phyloP scores from a whole-genome alignment of 2,113 vertebrate genomes.

The Cryptomyrus ogoouensis region DNA sequence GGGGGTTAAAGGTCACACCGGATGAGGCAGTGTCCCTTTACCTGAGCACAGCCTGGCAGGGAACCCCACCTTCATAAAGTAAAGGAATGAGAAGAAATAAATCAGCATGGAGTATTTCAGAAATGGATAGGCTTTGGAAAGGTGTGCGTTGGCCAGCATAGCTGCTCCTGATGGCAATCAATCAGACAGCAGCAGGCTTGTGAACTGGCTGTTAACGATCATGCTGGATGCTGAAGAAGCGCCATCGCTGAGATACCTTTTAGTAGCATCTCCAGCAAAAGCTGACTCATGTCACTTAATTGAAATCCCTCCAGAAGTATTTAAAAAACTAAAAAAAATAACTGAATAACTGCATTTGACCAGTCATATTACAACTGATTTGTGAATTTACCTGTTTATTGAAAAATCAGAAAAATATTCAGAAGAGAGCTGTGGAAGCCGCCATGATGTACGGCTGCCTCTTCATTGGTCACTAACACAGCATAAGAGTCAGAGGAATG shows the following conservation, averaged over 20 bases:
- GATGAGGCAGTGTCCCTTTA: conserved; percentile 27
- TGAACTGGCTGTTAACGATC: background rate
- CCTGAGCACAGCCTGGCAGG: background rate
- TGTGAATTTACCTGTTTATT: background rate
- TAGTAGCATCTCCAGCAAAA: background rate
- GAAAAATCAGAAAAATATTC: background rate
- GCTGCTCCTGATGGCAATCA: background rate
- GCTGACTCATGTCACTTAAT: background rate
- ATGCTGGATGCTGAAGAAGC: background rate
- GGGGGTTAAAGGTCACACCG: conserved; percentile 18
- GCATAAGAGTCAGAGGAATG: background rate
- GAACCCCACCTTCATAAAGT: background rate
- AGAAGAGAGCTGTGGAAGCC: background rate
- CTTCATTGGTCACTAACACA: background rate
- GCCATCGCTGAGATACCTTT: background rate
- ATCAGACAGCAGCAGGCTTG: background rate
- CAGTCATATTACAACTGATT: background rate
- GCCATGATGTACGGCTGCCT: background rate
- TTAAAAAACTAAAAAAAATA: background rate
- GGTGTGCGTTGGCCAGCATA: background rate
- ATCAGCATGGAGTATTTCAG: background rate
- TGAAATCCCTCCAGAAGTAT: background rate
- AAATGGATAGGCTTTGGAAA: background rate
- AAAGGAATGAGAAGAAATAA: background rate
- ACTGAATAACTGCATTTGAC: background rate